Conservation (phyloP, 2,113 vertebrate species). For the Alethe castanea region DNA sequence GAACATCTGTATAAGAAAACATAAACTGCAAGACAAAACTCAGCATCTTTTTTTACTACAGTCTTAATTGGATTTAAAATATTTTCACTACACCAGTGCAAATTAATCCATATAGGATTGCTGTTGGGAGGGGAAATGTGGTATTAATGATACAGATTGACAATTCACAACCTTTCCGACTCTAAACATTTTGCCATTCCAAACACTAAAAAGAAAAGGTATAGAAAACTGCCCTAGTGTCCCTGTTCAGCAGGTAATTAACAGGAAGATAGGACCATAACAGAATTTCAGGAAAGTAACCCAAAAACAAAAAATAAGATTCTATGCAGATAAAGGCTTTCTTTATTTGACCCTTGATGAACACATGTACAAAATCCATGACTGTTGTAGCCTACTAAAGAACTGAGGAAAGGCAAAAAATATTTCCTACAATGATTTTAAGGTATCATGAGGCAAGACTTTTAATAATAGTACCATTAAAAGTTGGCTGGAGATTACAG, state of each 20-base stretch:
- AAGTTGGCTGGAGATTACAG: background rate
- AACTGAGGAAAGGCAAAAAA: background rate
- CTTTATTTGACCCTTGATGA: background rate
- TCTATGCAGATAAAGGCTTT: background rate
- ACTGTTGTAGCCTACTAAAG: background rate
- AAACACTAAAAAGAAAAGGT: background rate
- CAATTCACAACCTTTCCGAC: background rate
- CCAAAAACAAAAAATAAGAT: background rate
- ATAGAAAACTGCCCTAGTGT: background rate
- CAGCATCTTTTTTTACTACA: background rate
- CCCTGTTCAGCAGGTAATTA: background rate
- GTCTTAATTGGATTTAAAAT: background rate
- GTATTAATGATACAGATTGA: background rate
- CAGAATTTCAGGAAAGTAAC: background rate
- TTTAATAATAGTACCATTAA: background rate
- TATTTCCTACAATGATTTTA: background rate
- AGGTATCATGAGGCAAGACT: background rate
- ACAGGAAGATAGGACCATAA: background rate
- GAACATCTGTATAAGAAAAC: background rate
- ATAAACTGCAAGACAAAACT: background rate
- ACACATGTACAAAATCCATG: background rate
- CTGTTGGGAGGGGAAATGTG: background rate
- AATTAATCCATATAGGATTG: background rate
- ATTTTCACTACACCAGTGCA: background rate
- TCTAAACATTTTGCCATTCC: background rate